Conservation (phyloP, 2,888 invertebrate species). For the Petrolisthes manimaculis region DNA sequence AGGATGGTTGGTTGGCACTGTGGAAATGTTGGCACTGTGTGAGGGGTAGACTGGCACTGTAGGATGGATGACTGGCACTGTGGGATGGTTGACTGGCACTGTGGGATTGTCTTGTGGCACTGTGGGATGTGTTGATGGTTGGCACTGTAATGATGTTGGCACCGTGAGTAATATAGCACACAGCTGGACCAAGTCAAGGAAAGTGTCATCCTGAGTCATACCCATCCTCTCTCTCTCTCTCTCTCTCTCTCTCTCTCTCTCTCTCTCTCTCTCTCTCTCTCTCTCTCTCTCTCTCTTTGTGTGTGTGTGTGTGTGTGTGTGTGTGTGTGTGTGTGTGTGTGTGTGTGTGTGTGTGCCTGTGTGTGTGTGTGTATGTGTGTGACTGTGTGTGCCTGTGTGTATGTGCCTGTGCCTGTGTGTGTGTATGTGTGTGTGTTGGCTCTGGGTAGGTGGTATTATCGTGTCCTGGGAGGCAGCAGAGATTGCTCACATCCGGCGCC, state of each 20-base stretch:
- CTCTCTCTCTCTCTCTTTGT: neutral
- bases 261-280: neutral
- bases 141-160: neutral
- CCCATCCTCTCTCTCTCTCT: neutral
- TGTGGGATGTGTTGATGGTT: neutral
- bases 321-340: constrained; percentile 1
- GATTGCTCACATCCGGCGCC: neutral
- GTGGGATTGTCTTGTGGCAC: neutral
- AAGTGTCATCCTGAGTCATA: neutral
- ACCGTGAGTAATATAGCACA: neutral
- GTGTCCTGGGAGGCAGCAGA: neutral
- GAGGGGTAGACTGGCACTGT: too few relatives aligned
- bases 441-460: neutral
- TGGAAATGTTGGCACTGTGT: neutral
- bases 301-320: constrained; percentile 1
- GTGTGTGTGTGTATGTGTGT: neutral
- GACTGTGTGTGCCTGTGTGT: neutral
- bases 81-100: neutral
- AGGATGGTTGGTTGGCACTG: neutral
- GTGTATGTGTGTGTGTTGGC: neutral
- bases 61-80: neutral
- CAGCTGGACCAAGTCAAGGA: neutral
- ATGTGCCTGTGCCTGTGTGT: neutral
- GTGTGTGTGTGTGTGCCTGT: neutral
- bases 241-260: neutral